Conservation (phyloP, 2,113 vertebrate species). For the Gobiocypris rarus region DNA sequence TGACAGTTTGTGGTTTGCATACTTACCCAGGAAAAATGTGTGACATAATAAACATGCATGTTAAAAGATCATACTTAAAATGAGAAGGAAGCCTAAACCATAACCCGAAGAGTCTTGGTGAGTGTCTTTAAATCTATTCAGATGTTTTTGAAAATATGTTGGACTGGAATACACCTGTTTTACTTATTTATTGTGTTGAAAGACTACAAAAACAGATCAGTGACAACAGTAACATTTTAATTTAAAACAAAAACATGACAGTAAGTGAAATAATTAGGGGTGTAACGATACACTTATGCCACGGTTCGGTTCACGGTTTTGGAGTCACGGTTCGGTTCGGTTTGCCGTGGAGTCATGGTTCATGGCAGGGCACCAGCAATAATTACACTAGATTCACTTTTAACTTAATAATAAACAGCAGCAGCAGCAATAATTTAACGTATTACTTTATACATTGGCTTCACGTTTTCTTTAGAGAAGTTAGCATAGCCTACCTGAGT, state of each 20-base stretch:
- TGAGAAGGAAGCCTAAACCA: background rate
- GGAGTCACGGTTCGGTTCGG: no score
- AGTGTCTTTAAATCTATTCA: background rate
- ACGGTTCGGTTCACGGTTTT: no score
- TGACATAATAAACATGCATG: background rate
- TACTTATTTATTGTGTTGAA: background rate
- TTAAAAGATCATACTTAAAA: background rate
- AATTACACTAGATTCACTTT: no score
- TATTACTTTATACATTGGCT: no score
- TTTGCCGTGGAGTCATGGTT: no score
- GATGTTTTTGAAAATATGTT: no score
- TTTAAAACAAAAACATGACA: background rate
- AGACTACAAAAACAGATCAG: background rate
- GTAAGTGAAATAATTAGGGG: background rate
- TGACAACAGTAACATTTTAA: background rate
- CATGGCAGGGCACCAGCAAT: no score
- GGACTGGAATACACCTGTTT: background rate
- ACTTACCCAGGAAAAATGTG: background rate
- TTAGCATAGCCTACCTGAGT: no score
- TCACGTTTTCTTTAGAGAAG: no score
- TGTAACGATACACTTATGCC: no score
- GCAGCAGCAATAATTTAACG: no score
- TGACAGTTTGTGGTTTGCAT: background rate
- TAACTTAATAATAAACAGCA: no score
- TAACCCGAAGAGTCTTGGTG: background rate